Evolutionary conservation across 2,797 vertebrate species (phyloP).

Genomic region (Hyperoplus immaculatus): DNA sequence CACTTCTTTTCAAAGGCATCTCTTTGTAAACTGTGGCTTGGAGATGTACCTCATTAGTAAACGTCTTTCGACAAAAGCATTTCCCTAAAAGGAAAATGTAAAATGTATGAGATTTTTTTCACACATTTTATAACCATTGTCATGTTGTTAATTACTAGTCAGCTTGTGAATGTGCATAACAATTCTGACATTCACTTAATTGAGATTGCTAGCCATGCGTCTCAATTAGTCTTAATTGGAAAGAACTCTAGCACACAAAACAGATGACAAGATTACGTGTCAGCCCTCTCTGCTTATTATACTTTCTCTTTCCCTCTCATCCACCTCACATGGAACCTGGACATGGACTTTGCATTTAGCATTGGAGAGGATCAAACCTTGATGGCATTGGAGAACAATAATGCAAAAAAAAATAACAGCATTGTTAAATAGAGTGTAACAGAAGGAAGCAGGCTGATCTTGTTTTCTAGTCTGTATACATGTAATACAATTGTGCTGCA

Average conservation of each 20-base stretch:
- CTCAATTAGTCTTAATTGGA: slow-evolving; percentile 51
- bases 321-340: slow-evolving; percentile 24
- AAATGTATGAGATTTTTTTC: neutral
- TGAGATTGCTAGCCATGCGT: slow-evolving; percentile 29
- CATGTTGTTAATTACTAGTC: slow-evolving; percentile 19
- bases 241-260: slow-evolving; percentile 31
- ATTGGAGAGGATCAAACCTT: slow-evolving; percentile 16
- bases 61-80: neutral
- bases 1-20: neutral
- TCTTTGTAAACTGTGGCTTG: neutral
- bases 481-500: slow-evolving; percentile 37
- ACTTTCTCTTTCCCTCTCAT: slow-evolving; percentile 22
- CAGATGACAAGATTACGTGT: slow-evolving; percentile 24
- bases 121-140: neutral
- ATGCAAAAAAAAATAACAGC: slow-evolving; percentile 41
- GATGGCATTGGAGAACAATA: slow-evolving; percentile 15
- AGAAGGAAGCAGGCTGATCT: slow-evolving; percentile 31
- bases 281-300: slow-evolving; percentile 11
- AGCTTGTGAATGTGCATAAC: slow-evolving; percentile 16
- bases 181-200: slow-evolving; percentile 32
- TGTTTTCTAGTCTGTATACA: slow-evolving; percentile 26
- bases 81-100: neutral
- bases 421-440: slow-evolving; percentile 43
- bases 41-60: neutral
- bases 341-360: slow-evolving; percentile 29